Evolutionary conservation across 2,888 invertebrate species (phyloP).

Genomic region (Dione vanillae): DNA sequence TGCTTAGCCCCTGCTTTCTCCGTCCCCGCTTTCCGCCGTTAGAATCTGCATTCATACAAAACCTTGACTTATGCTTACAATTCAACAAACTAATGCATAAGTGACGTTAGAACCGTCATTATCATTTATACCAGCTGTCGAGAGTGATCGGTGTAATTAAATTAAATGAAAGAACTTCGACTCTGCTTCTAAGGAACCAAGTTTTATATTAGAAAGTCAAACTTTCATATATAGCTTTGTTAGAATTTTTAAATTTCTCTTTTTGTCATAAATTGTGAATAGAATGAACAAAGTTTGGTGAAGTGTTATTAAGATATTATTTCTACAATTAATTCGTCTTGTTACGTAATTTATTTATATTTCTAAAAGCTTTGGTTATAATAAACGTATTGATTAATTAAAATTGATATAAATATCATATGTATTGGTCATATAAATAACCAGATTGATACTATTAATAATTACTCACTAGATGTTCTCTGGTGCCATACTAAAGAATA

Average conservation of each 20-base stretch:
- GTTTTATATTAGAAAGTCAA: slow-evolving; percentile 7
- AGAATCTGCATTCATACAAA: too few species aligned
- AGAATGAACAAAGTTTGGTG: background rate
- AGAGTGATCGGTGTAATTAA: slow-evolving; percentile 25
- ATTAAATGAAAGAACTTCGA: slow-evolving; percentile 28
- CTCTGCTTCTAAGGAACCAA: slow-evolving; percentile 7
- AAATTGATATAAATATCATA: too few species aligned
- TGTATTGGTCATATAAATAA: too few species aligned
- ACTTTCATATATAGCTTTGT: slow-evolving; percentile 1
- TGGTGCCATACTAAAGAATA: too few species aligned
- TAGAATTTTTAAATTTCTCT: background rate
- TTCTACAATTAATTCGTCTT: background rate
- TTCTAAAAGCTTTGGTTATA: too few species aligned
- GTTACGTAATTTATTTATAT: too few species aligned
- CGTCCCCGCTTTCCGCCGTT: too few species aligned
- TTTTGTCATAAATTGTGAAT: background rate
- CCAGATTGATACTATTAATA: too few species aligned
- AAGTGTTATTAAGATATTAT: background rate
- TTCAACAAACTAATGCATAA: slow-evolving; percentile 14
- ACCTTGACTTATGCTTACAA: background rate
- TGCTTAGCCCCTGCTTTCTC: too few species aligned
- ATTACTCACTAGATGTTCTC: too few species aligned
- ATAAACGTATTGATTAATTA: too few species aligned
- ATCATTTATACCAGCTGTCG: slow-evolving; percentile 22
- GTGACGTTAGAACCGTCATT: slow-evolving; percentile 18